Conservation (phyloP, 1,140 invertebrate genomes). For the Drosophila subpulchrella region DNA sequence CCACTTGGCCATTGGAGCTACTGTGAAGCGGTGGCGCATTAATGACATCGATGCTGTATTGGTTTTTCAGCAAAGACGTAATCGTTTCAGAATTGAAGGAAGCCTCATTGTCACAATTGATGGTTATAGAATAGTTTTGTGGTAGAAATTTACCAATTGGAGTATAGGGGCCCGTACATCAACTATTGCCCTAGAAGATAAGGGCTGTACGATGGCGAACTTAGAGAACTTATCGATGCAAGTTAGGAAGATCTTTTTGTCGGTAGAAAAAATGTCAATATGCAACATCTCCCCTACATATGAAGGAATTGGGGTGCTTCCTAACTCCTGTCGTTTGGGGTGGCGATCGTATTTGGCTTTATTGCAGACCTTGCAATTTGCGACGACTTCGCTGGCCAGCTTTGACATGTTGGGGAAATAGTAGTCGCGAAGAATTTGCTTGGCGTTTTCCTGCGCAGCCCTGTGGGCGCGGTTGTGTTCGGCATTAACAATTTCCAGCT, state of each 20-base stretch:
- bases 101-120: constrained; percentile 36
- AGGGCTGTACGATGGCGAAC: constrained; percentile 31
- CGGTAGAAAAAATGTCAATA: no score
- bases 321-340: constrained; percentile 29
- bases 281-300: no score
- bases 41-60: constrained; percentile 2
- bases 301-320: constrained; percentile 25
- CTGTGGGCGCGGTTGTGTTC: constrained; percentile 9
- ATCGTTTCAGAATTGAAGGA: constrained; percentile 20
- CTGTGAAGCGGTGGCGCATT: constrained; percentile 17
- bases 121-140: constrained; percentile 13
- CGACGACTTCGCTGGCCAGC: constrained; percentile 22
- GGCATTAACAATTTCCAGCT: constrained; percentile 13
- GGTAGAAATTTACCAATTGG: constrained; percentile 31
- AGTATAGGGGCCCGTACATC: constrained; percentile 2
- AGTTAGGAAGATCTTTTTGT: no score
- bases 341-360: constrained; percentile 41
- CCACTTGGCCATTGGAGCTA: background rate
- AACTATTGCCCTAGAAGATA: constrained; percentile 27
- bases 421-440: constrained; percentile 28
- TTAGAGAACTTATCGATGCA: no score
- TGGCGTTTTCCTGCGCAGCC: constrained; percentile 36
- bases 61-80: constrained; percentile 1
- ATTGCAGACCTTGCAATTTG: constrained; percentile 37
- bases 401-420: constrained; percentile 45